Evolutionary conservation across 2,113 vertebrate genomes (phyloP), one percentile per base, ranked within the genome.

Genomic region (Larimichthys crocea): DNA sequence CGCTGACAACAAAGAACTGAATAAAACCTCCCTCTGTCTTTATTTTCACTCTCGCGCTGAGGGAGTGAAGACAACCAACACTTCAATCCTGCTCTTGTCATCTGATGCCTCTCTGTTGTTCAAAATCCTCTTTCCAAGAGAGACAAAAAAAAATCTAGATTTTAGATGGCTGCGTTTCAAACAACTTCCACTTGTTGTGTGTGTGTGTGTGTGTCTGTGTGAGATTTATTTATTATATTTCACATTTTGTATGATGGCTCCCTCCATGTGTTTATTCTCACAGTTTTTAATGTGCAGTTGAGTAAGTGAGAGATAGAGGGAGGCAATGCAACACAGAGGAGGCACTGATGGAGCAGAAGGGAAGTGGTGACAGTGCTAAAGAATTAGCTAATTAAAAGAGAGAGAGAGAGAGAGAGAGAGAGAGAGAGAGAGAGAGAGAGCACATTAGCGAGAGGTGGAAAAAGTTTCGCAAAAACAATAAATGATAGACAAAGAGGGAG

Each of bases 1-100:
- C 40, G 11, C 35, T 35, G 70, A 80, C 50, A 62, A 73, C 76
- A 74, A 80, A 87, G 46, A 20, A 11, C n/a, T 11, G 48, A 72
- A 56, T 62, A 24, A 73, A 73, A 55, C 35, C 35, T 22, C 35
- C 22, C 49, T 40, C 40, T 44, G 31, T 61, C 35, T 56, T 62
- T 48, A 31, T 46, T 56, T 4, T 60, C 64, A 0, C 65, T 67
- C 55, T 74, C 31, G 26, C 5, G n/a, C 44, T 35, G 59, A 72
- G 46, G 17, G 8, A 35, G 52, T 42, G 24, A 71, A 42, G 59
- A 57, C 73, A 57, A 55, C 40, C 48, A 24, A 55, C 35, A 26
- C 24, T 68, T 74, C 46, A 40, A 40, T 55, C 50, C 20, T n/a
- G 31, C 19, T 14, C 59, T 50, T 63, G 57, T 48, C 60, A 31